Conservation (phyloP, 1,140 invertebrate genomes). For the Drosophila repleta region DNA sequence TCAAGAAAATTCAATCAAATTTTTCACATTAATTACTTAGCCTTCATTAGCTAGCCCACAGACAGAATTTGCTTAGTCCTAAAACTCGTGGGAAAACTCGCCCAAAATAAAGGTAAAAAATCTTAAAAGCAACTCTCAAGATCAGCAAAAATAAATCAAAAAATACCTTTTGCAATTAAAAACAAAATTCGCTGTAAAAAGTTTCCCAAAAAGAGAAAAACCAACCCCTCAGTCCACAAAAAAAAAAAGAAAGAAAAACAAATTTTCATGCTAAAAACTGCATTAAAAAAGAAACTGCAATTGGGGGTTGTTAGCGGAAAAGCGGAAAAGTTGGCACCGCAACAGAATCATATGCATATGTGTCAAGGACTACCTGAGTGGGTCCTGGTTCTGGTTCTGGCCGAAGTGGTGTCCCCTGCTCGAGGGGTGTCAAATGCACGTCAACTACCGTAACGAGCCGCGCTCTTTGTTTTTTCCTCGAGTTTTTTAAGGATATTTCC, state of each 20-base stretch:
- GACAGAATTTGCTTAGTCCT: constrained; percentile 5
- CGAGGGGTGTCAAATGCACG: constrained; percentile 70
- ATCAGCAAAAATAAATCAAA: constrained; percentile 57
- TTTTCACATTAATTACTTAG: background rate
- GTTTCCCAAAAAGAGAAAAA: constrained; percentile 26
- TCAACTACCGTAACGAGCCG: constrained; percentile 6
- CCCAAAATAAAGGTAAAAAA: constrained; percentile 19
- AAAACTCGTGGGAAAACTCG: constrained; percentile 73
- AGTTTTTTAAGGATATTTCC: constrained; percentile 62
- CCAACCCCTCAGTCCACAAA: constrained; percentile 3
- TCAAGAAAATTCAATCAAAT: background rate
- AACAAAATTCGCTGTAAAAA: constrained; percentile 44
- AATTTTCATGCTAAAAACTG: constrained; percentile 78
- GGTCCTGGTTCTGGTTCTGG: constrained; percentile 37
- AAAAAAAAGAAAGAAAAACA: constrained; percentile 31
- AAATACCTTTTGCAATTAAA: constrained; percentile 65
- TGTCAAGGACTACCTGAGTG: constrained; percentile 53
- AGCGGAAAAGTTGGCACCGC: constrained; percentile 29
- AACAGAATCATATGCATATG: constrained; percentile 34
- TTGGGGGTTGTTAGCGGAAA: constrained; percentile 43
- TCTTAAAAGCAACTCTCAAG: constrained; percentile 28
- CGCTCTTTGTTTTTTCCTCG: constrained; percentile 49
- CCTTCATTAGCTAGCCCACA: no score
- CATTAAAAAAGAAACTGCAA: constrained; percentile 61
- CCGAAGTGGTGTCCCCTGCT: constrained; percentile 28